These are phyloP conservation scores for Phainopepla nitens DNA, from an alignment of 2,113 vertebrate genomes.

Conservation along the genomic window DNA sequence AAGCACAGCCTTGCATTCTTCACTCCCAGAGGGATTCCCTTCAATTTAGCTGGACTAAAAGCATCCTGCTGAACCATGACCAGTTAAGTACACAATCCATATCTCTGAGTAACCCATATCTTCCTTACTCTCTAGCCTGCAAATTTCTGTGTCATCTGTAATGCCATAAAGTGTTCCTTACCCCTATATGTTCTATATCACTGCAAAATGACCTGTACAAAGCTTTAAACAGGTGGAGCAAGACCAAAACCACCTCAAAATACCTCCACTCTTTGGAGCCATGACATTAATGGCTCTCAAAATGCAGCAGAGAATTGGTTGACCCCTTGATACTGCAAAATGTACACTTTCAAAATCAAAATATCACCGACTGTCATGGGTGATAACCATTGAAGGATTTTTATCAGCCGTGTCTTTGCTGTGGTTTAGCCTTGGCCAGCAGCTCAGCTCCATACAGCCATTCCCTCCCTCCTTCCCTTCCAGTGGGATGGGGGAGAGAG, in stretches of 20 bases:
- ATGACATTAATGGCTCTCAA: not conserved
- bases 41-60: conserved; percentile 44
- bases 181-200: not conserved
- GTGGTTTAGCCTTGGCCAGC: not conserved
- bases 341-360: not conserved
- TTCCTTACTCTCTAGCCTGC: not conserved
- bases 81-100: conserved; percentile 33
- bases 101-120: not conserved
- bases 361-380: rapidly evolving
- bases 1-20: not conserved
- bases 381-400: not conserved
- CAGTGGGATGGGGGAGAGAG: not conserved
- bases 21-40: conserved; percentile 13
- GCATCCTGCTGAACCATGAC: conserved; percentile 43
- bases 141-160: conserved; percentile 15
- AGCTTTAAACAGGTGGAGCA: not conserved
- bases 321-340: not conserved
- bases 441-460: not conserved
- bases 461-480: not conserved
- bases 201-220: not conserved
- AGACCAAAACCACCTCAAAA: not conserved
- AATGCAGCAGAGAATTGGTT: not conserved
- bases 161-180: not conserved
- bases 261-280: not conserved
- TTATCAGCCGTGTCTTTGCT: not conserved